phyloP scores from a whole-genome alignment of 2,888 invertebrate genomes.

The Diadegma fenestrale region DNA sequence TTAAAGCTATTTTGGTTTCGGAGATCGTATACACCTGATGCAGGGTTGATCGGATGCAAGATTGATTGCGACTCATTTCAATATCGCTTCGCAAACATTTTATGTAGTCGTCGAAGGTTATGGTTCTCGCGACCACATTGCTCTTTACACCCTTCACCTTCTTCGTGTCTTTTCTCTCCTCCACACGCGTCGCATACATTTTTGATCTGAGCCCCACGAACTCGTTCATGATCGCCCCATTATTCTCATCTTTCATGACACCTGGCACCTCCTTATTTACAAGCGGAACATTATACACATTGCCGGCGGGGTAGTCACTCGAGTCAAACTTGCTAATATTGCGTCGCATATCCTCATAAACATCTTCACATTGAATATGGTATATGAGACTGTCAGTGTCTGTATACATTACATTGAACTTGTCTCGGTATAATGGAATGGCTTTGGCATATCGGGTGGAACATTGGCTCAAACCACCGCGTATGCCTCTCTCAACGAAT shows the following conservation, averaged over 20 bases:
- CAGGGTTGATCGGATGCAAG: neutral
- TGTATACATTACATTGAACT: slow-evolving; percentile 63
- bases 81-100: neutral
- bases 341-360: slow-evolving; percentile 76
- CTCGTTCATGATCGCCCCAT: neutral
- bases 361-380: slow-evolving; percentile 75
- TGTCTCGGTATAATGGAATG: slow-evolving; percentile 29
- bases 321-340: slow-evolving; percentile 49
- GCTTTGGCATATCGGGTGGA: no score
- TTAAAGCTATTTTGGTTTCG: neutral
- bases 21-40: neutral
- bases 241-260: slow-evolving; percentile 3
- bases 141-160: neutral
- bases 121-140: neutral
- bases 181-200: neutral
- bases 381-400: slow-evolving; percentile 74
- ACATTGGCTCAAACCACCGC: no score
- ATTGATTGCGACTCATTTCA: no score
- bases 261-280: neutral
- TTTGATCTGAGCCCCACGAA: neutral
- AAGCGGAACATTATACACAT: neutral
- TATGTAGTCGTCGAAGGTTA: neutral
- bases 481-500: no score
- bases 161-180: neutral
- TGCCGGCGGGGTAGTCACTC: slow-evolving; percentile 28